phyloP scores from a whole-genome alignment of 1,140 invertebrate genomes.

The Coelopa frigida region DNA sequence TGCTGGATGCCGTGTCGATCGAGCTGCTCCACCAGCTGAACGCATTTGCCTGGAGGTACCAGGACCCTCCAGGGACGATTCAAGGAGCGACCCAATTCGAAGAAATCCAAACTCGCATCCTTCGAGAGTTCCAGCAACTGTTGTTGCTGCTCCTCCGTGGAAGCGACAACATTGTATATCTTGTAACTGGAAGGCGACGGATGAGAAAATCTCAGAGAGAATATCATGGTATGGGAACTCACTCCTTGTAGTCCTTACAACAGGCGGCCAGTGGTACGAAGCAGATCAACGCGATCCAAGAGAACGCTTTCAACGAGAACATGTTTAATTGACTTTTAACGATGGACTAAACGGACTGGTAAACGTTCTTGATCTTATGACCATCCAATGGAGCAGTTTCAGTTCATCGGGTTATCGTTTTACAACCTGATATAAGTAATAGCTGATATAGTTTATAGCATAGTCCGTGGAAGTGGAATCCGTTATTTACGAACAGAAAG shows the following conservation, averaged over 20 bases:
- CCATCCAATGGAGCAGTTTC: too few relatives aligned
- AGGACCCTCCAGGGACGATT: conserved; percentile 23
- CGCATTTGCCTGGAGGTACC: conserved; percentile 29
- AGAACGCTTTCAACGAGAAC: too few relatives aligned
- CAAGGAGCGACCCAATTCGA: not conserved
- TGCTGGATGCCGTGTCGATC: conserved; percentile 17
- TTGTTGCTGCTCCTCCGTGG: not conserved
- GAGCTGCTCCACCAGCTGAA: conserved; percentile 23
- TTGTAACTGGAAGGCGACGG: conserved; percentile 1
- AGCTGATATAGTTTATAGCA: too few relatives aligned
- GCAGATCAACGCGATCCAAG: too few relatives aligned
- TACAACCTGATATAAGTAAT: too few relatives aligned
- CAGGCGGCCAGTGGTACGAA: too few relatives aligned
- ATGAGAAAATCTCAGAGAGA: not conserved
- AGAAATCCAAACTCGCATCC: conserved; percentile 8
- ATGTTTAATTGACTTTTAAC: too few relatives aligned
- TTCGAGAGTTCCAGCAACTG: conserved; percentile 5
- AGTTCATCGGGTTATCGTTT: too few relatives aligned
- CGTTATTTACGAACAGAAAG: too few relatives aligned
- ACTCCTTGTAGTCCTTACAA: not conserved
- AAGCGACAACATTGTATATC: not conserved
- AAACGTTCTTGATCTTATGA: too few relatives aligned
- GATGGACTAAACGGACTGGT: too few relatives aligned
- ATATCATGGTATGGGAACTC: not conserved
- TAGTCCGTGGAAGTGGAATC: too few relatives aligned